Conservation (phyloP, 2,797 vertebrate genomes). For the Pyrocephalus nanus region DNA sequence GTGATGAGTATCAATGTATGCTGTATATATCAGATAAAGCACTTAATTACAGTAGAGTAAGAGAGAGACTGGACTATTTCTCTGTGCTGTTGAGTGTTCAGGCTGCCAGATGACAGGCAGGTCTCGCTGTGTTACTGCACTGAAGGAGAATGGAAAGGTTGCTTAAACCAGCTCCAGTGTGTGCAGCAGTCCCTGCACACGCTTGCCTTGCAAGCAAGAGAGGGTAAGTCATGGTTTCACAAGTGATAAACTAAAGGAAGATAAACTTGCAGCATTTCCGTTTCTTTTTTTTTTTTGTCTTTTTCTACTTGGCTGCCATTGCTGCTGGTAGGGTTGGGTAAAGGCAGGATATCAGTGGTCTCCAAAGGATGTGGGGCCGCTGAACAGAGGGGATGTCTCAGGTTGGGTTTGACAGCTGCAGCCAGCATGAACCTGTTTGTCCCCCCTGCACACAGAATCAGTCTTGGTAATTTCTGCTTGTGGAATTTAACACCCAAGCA, state of each 20-base stretch:
- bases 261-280: slow-evolving; percentile 39
- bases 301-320: neutral
- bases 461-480: neutral
- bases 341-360: neutral
- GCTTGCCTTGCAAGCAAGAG: neutral
- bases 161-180: neutral
- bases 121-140: neutral
- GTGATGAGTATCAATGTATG: neutral
- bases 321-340: neutral
- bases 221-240: neutral
- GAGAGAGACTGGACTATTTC: neutral
- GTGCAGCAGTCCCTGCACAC: neutral
- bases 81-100: neutral
- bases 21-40: neutral
- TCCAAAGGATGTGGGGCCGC: neutral
- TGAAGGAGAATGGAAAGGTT: neutral
- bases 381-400: accelerated
- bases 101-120: neutral
- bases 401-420: neutral
- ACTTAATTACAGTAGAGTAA: neutral
- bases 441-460: neutral
- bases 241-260: neutral
- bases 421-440: neutral
- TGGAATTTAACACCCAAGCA: neutral
- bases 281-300: neutral